These are phyloP conservation scores for Chaunax sp. DNA, from an alignment of 2,797 vertebrate genomes.

Conservation along the genomic window DNA sequence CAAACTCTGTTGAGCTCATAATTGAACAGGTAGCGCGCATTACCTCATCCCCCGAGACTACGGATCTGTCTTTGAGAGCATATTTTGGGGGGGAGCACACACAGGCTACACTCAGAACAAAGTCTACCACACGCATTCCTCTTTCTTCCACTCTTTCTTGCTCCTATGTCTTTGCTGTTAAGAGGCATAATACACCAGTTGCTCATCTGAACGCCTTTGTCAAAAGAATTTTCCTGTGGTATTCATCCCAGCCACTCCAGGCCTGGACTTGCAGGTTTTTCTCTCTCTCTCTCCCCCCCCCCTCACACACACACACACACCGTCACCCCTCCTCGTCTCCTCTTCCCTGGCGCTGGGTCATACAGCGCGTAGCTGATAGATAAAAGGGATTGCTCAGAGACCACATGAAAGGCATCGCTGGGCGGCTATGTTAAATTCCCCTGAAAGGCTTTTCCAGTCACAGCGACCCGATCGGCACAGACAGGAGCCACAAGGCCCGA, in stretches of 20 bases:
- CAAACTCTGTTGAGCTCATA: constrained; percentile 72
- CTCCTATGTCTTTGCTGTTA: constrained; percentile 41
- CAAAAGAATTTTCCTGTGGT: constrained; percentile 77
- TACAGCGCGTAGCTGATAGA: constrained; percentile 79
- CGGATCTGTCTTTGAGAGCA: constrained; percentile 42
- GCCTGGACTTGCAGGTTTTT: constrained; percentile 78
- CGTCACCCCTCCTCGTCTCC: constrained; percentile 42
- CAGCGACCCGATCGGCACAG: constrained; percentile 73
- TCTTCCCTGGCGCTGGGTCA: constrained; percentile 67
- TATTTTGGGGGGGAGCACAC: background rate
- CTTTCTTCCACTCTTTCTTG: constrained; percentile 22
- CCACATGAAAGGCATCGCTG: constrained; percentile 83
- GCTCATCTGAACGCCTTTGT: constrained; percentile 69
- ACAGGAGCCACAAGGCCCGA: constrained; percentile 71
- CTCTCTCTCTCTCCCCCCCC: background rate
- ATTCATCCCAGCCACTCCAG: constrained; percentile 72
- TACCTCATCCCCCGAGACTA: constrained; percentile 60
- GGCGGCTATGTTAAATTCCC: constrained; percentile 82
- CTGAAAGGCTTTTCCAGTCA: constrained; percentile 81
- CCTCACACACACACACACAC: too few relatives aligned
- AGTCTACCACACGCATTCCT: constrained; percentile 43
- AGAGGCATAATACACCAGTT: constrained; percentile 50
- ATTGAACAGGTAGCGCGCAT: constrained; percentile 74
- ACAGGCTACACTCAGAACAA: constrained; percentile 24
- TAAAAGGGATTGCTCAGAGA: constrained; percentile 79